These are phyloP conservation scores for Brenthis hecate DNA, from an alignment of 2,888 invertebrate genomes.

Conservation along the genomic window DNA sequence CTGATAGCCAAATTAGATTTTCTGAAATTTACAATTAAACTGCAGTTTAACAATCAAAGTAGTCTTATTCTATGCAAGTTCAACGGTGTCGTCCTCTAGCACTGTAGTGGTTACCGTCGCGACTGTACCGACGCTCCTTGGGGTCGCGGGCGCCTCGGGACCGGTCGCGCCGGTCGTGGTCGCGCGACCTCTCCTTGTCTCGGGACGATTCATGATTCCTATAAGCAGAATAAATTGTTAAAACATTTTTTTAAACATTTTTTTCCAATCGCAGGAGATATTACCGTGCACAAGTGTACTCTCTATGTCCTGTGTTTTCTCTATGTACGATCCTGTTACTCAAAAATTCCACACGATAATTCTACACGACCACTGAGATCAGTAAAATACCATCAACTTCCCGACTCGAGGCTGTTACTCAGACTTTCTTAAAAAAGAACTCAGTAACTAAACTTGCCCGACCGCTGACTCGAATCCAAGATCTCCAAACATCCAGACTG, in stretches of 20 bases:
- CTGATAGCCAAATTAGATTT: too few species aligned
- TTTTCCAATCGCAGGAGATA: not conserved
- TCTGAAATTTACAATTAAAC: not conserved
- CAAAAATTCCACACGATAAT: too few species aligned
- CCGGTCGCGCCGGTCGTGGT: slow-evolving; percentile 65
- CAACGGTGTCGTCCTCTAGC: slow-evolving; percentile 70
- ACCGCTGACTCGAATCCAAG: too few species aligned
- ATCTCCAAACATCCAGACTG: too few species aligned
- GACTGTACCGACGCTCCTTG: slow-evolving; percentile 73
- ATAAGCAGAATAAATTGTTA: slow-evolving; percentile 27
- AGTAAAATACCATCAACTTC: too few species aligned
- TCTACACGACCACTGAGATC: too few species aligned
- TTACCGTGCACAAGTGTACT: too few species aligned
- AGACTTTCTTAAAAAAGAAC: too few species aligned
- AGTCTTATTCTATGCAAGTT: not conserved
- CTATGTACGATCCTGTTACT: too few species aligned
- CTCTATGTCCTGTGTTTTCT: too few species aligned
- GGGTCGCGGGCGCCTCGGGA: slow-evolving; percentile 62
- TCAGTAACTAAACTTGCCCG: too few species aligned
- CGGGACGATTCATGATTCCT: slow-evolving; percentile 55
- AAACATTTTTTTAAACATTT: not conserved
- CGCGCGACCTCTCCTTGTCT: slow-evolving; percentile 68
- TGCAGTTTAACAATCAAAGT: slow-evolving; percentile 1
- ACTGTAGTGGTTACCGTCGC: slow-evolving; percentile 65
- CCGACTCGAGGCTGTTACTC: too few species aligned